Percentiles rank a stretch among this genome's conserved stretches.
Conservation (phyloP, 2,888 invertebrate genomes). For the Ptychoptera albimana region DNA sequence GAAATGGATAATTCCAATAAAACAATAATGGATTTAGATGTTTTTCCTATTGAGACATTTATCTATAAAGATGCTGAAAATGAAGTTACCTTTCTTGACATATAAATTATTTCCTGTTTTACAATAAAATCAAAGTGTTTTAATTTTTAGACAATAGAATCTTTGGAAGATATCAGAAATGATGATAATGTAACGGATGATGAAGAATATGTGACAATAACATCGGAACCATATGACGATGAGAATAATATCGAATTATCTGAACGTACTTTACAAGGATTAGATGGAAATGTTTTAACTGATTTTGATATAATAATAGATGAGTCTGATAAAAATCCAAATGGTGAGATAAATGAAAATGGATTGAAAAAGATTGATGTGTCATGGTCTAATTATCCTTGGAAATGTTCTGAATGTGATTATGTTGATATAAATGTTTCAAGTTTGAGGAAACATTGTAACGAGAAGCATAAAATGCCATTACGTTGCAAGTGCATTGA, state of each 20-base stretch:
- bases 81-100: too few relatives aligned
- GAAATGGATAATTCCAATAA: not conserved
- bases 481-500: conserved; percentile 14
- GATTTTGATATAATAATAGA: too few relatives aligned
- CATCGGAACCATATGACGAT: not conserved
- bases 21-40: too few relatives aligned
- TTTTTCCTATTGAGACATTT: not conserved
- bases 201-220: not conserved
- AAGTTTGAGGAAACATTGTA: conserved; percentile 7
- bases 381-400: conserved; percentile 12
- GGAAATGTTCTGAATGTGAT: conserved; percentile 13
- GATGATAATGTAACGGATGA: not conserved
- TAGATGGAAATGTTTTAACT: too few relatives aligned
- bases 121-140: too few relatives aligned
- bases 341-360: not conserved
- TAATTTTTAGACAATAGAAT: too few relatives aligned
- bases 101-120: too few relatives aligned
- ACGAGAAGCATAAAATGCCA: conserved; percentile 4
- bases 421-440: not conserved
- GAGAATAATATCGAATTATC: not conserved
- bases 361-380: not conserved
- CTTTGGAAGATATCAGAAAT: not conserved
- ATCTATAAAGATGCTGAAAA: too few relatives aligned
- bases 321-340: not conserved
- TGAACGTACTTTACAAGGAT: not conserved